These are phyloP conservation scores for Harpalus rufipes DNA, from an alignment of 2,888 invertebrate genomes.

Conservation along the genomic window DNA sequence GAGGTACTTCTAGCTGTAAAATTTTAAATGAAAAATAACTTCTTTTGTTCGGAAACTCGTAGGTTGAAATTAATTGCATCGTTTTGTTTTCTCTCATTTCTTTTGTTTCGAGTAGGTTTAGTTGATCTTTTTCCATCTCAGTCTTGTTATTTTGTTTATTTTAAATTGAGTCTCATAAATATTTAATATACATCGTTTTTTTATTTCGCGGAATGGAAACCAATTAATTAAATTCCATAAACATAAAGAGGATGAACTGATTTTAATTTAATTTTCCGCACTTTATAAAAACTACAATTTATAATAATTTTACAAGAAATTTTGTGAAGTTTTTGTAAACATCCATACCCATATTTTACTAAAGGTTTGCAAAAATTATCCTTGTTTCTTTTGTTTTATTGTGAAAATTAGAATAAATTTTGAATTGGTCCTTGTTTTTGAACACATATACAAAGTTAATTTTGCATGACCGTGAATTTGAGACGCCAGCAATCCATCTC, in stretches of 20 bases:
- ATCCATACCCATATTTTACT: too few relatives aligned
- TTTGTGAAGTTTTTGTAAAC: too few relatives aligned
- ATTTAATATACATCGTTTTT: neutral
- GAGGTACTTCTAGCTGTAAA: constrained; percentile 55
- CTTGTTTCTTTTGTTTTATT: too few relatives aligned
- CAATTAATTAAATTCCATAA: neutral
- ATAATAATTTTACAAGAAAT: too few relatives aligned
- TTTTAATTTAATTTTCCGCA: neutral
- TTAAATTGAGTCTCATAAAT: neutral
- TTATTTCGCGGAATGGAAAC: neutral
- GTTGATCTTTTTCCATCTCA: constrained; percentile 23
- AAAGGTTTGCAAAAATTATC: too few relatives aligned
- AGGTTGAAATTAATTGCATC: constrained; percentile 54
- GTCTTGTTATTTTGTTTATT: constrained; percentile 13
- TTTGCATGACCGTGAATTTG: too few relatives aligned
- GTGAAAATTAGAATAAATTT: too few relatives aligned
- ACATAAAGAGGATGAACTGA: neutral
- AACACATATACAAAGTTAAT: too few relatives aligned
- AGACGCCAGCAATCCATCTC: too few relatives aligned
- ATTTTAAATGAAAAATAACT: constrained; percentile 57
- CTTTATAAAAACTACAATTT: too few relatives aligned
- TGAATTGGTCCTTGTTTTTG: too few relatives aligned
- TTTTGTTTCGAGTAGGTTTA: constrained; percentile 20
- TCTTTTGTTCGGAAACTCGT: constrained; percentile 53
- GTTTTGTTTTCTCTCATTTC: constrained; percentile 38